Evolutionary conservation across 2,113 vertebrate genomes (phyloP), one percentile per base, ranked within the genome.

Genomic region (Callocephalon fimbriatum): DNA sequence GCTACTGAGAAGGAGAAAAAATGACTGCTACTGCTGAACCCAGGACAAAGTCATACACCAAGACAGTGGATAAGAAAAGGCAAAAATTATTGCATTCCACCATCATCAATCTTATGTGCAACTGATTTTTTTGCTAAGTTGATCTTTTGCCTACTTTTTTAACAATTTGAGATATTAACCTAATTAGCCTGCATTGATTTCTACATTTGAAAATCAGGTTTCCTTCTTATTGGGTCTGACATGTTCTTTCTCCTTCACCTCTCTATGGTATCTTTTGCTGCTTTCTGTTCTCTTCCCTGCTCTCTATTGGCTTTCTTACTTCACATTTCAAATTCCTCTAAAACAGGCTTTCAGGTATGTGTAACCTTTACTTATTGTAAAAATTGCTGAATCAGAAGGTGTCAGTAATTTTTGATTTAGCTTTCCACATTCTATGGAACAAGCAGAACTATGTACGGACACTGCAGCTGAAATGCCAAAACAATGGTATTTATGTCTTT

Each of bases 311-410:
- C 26, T 56, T 73, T 53, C 15, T 40, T 53, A 29, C 61, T 73
- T 72, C 7, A 23, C 54, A 14, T 66, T 92, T 63, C 80, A 54
- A 51, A 71, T 47, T 74, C 31, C 40, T 48, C 21, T 22, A 4
- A 62, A 54, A 47, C 26, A 84, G 51, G 51, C 32, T 45, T 71
- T 83, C 21, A 54, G 45, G 26, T 37, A 75, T 25, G 23, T 47
- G 44, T 77, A 90, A 86, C 16, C 15, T 86, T 88, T 77, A 50
- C n/a, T 54, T 73, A 38, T 4, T 68, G 51, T 22, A 76, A 84
- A 88, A 95, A 62, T 2, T 63, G 88, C 81, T 95, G 86, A 94
- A 88, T 95, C 74, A 86, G 70, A 81, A 78, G 48, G 72, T 94
- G 42, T 78, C 77, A 47, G 78, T 91, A 86, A 91, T 59, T 53